Base-by-base conservation (phyloP, 1,140 invertebrate genomes). In the Drosophila mayri region DNA sequence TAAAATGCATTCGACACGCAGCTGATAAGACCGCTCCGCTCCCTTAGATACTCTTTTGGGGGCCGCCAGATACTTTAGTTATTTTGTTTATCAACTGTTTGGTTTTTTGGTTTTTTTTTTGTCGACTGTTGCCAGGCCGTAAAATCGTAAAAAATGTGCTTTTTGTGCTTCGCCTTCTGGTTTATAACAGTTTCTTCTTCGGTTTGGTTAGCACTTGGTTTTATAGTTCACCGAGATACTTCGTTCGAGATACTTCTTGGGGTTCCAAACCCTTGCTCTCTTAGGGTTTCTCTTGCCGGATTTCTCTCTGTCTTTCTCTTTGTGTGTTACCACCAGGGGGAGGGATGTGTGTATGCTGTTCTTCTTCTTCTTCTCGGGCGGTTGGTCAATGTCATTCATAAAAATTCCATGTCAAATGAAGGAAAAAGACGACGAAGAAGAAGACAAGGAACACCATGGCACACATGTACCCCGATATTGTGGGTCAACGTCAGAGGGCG, bases 311-410 rank as follows among this genome's bases (percentile, higher is more conserved):
- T 52, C 22, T 49, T 30, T 32, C 49, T 44, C 60, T 71, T 66
- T 11, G 14, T 37, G 18, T 10, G 32, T 16, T 55, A 25, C 14
- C 46, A 12, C 18, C 18, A n/a, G 22, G 22, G 72, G 57, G 64
- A 71, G 58, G 54, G 55, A 38, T 52, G 60, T 44, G 16, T 71
- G 58, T 47, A 50, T 52, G 70, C 60, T 35, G 61, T 54, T 25
- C 40, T 57, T 38, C 40, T 41, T 58, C 54, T 40, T 58, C 55
- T 41, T 49, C 55, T 73, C 35, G 66, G 70, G 67, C 70, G 70
- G 70, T 58, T 62, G 81, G 70, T 88, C 85, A 88, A 88, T 88
- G 85, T 76, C 85, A 88, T 88, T 88, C 85, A 88, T 88, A 90
- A 88, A 88, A 90, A 84, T 90, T 77, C 76, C 75, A 71, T 76